Conservation (phyloP, 2,113 vertebrate genomes). For the Suricata suricatta region DNA sequence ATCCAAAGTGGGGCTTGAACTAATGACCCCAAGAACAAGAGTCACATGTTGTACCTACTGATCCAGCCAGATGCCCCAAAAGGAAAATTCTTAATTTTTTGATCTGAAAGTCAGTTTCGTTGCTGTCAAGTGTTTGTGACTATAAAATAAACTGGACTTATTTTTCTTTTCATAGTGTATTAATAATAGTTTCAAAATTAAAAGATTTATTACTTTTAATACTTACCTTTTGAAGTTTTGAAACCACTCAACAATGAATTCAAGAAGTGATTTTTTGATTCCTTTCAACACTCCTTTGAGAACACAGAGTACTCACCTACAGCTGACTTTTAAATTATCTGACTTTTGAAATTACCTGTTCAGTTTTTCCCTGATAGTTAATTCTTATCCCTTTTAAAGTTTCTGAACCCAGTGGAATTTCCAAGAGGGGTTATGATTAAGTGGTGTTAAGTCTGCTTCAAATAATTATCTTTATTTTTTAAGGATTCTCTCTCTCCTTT, state of each 20-base stretch:
- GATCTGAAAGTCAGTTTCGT: background rate
- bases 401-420: background rate
- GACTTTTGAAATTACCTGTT: slow-evolving; percentile 23
- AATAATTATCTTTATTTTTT: background rate
- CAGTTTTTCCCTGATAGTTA: background rate
- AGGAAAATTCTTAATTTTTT: slow-evolving; percentile 24
- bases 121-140: slow-evolving; percentile 17
- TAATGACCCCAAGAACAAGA: background rate
- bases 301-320: background rate
- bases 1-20: background rate
- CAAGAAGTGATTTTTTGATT: slow-evolving; percentile 21
- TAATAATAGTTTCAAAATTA: slow-evolving; percentile 32
- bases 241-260: slow-evolving; percentile 25
- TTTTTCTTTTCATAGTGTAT: slow-evolving; percentile 17
- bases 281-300: slow-evolving; percentile 25
- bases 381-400: background rate
- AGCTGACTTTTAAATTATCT: slow-evolving; percentile 24
- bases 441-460: background rate
- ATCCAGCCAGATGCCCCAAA: background rate
- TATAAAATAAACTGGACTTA: background rate
- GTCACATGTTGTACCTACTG: background rate
- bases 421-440: background rate
- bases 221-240: slow-evolving; percentile 45
- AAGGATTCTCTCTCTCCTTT: background rate
- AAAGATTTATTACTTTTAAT: background rate